Evolutionary conservation across 2,888 invertebrate genomes (phyloP), one percentile per base, ranked within the genome.

Genomic region (Eupithecia exiguata): DNA sequence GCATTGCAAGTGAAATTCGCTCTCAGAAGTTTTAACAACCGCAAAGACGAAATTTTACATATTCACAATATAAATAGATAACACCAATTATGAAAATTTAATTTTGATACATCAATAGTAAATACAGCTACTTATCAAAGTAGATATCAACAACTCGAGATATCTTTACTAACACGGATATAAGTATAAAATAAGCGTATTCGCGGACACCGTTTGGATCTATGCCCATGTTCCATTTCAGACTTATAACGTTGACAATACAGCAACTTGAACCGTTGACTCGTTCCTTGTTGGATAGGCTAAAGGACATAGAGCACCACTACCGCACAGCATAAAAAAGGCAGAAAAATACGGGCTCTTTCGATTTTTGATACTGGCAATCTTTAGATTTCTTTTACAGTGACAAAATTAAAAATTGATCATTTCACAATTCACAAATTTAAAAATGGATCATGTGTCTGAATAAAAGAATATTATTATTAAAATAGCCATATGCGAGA

Each of bases 151-250:
- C 89, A 90, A 87, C 66, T 72, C 86, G 88, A 88, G 85, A 86
- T 89, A 90, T 85, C 90, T 88, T 91, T 87, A 87, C 91, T 91
- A 92, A 92, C 89, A 91, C 87, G 90, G 91, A 90, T 91, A 92
- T 91, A 90, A 73, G 88, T 92, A 91, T 91, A 93, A 93, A 93
- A 94, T 94, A 94, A 94, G 94, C 94, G 94, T 94, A 94, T 92
- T 89, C 87, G 89, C 92, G 93, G 94, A 93, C 91, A 87, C 90
- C 90, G 88, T 90, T 84, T 82, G 90, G 89, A 89, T 86, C 84
- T 82, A 83, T 87, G 91, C 89, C 92, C 86, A 82, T 91, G 91
- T 88, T 92, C 92, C 93, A 87, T 89, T 87, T 93, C 93, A 93
- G 93, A 93, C 93, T 92, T 92, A 87, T 76, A 78, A 80, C 80